Percentiles rank a stretch among this genome's conserved stretches.
These are phyloP conservation scores for Trypoxylon attenuatum DNA, from an alignment of 2,888 invertebrate species.

Conservation along the genomic window DNA sequence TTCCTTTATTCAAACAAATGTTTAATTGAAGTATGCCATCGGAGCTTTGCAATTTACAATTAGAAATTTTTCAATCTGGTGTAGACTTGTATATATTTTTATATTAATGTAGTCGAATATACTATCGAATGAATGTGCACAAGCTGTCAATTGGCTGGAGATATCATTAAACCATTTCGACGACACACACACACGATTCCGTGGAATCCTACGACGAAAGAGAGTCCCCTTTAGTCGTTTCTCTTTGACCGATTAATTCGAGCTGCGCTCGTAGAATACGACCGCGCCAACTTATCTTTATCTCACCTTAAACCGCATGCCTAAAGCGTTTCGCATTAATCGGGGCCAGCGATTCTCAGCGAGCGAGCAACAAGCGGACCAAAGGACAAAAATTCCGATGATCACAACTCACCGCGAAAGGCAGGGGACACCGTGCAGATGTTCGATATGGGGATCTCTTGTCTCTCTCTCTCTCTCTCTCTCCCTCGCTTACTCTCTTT, in stretches of 20 bases:
- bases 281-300: slow-evolving; percentile 30
- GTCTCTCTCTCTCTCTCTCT: too few species aligned
- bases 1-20: too few species aligned
- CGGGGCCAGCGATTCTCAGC: slow-evolving; percentile 15
- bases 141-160: too few species aligned
- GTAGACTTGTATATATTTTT: too few species aligned
- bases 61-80: too few species aligned
- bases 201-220: neutral
- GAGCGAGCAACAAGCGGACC: slow-evolving; percentile 14
- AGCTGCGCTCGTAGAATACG: slow-evolving; percentile 10
- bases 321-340: slow-evolving; percentile 38
- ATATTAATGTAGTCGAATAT: too few species aligned
- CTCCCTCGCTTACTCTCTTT: neutral
- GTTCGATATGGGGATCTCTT: neutral
- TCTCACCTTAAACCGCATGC: slow-evolving; percentile 32
- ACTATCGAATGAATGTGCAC: too few species aligned
- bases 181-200: neutral
- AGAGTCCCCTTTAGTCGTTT: neutral
- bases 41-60: too few species aligned
- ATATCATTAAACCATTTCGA: too few species aligned
- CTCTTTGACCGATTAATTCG: slow-evolving; percentile 37
- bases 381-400: neutral
- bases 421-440: neutral
- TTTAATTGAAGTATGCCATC: too few species aligned
- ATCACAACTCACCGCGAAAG: neutral